Conservation (phyloP, 2,113 vertebrate genomes). For the Ia io region DNA sequence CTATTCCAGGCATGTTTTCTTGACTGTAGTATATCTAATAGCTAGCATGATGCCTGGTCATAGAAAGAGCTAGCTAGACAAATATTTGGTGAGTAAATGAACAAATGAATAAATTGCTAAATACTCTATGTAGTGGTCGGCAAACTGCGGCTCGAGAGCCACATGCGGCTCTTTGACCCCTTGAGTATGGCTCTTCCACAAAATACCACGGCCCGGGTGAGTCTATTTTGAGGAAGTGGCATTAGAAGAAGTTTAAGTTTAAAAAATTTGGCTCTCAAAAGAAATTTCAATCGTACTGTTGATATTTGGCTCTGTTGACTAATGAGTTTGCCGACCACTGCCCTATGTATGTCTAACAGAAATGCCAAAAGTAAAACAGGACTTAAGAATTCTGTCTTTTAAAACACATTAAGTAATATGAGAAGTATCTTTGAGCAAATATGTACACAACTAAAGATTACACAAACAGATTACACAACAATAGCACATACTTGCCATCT, state of each 20-base stretch:
- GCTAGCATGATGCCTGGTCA: not conserved
- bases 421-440: slow-evolving; percentile 46
- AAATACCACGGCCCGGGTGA: no score
- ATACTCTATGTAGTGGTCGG: not conserved
- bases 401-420: not conserved
- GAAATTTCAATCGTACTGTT: no score
- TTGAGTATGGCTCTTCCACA: no score
- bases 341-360: not conserved
- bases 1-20: not conserved
- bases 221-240: no score
- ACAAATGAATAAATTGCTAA: slow-evolving; percentile 39
- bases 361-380: not conserved
- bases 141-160: no score
- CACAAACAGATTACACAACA: not conserved
- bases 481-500: not conserved
- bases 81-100: slow-evolving; percentile 46
- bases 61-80: slow-evolving; percentile 24
- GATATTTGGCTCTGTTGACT: no score
- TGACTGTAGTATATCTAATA: not conserved
- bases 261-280: no score
- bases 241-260: no score
- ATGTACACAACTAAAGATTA: not conserved
- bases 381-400: not conserved
- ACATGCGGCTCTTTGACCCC: no score
- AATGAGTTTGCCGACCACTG: no score